phyloP scores from a whole-genome alignment of 2,797 vertebrate genomes.

The Anguilla megastoma region DNA sequence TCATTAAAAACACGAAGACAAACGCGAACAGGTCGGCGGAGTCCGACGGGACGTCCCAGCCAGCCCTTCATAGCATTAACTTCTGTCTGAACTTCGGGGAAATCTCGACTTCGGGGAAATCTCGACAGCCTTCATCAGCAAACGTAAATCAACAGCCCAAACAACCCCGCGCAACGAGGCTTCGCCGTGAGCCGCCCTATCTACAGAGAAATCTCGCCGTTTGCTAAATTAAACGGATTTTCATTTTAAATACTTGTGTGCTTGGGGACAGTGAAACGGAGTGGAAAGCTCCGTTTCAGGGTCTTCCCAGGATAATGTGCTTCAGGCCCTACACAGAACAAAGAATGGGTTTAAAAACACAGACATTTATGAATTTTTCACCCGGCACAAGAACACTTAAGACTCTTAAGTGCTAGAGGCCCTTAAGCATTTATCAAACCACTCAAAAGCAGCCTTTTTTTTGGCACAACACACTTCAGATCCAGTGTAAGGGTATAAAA shows the following conservation, averaged over 20 bases:
- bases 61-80: background rate
- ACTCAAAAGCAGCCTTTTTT: background rate
- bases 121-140: background rate
- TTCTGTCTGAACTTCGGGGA: background rate
- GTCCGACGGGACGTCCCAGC: background rate
- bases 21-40: background rate
- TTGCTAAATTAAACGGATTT: background rate
- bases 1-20: slow-evolving; percentile 6
- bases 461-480: background rate
- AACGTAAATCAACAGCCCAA: background rate
- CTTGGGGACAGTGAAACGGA: background rate
- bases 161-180: background rate
- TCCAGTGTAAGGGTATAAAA: background rate
- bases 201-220: background rate
- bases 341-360: background rate
- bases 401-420: background rate
- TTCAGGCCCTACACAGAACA: background rate
- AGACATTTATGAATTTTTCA: background rate
- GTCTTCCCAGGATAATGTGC: background rate
- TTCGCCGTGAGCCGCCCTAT: background rate
- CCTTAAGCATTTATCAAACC: background rate
- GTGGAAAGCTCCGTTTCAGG: background rate
- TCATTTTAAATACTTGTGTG: background rate
- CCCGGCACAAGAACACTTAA: background rate
- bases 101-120: background rate